Conservation (phyloP, 2,888 invertebrate genomes). For the Platerodrilus igneus region DNA sequence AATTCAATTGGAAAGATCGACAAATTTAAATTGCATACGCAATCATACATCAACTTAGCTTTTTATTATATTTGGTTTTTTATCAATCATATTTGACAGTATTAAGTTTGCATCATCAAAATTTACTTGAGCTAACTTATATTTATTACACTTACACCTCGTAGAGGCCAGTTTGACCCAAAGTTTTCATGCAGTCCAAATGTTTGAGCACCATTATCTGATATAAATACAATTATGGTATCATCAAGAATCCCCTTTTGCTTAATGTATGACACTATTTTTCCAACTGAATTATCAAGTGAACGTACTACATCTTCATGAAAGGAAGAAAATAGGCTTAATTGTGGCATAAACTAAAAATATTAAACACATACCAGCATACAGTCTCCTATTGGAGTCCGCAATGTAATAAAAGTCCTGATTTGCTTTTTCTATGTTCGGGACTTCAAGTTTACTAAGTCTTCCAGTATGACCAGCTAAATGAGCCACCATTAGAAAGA, state of each 20-base stretch:
- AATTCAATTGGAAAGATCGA: too few relatives aligned
- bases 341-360: too few relatives aligned
- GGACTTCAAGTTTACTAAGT: conserved; percentile 64
- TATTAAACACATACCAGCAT: conserved; percentile 73
- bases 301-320: conserved; percentile 75
- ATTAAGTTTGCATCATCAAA: background rate
- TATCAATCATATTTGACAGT: too few relatives aligned
- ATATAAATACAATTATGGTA: conserved; percentile 78
- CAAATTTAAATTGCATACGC: too few relatives aligned
- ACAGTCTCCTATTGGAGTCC: conserved; percentile 60
- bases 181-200: conserved; percentile 65
- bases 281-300: conserved; percentile 80
- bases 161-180: conserved; percentile 75
- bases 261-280: conserved; percentile 64
- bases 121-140: background rate
- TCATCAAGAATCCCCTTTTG: conserved; percentile 67
- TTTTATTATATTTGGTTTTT: too few relatives aligned
- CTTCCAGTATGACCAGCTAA: conserved; percentile 73
- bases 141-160: conserved; percentile 57
- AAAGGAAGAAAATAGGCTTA: conserved; percentile 6
- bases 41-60: too few relatives aligned
- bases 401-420: conserved; percentile 62
- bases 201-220: conserved; percentile 85
- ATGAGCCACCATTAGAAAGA: conserved; percentile 76
- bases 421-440: conserved; percentile 55